Conservation (phyloP, 2,888 invertebrate species). For the Cataglyphis cursor region DNA sequence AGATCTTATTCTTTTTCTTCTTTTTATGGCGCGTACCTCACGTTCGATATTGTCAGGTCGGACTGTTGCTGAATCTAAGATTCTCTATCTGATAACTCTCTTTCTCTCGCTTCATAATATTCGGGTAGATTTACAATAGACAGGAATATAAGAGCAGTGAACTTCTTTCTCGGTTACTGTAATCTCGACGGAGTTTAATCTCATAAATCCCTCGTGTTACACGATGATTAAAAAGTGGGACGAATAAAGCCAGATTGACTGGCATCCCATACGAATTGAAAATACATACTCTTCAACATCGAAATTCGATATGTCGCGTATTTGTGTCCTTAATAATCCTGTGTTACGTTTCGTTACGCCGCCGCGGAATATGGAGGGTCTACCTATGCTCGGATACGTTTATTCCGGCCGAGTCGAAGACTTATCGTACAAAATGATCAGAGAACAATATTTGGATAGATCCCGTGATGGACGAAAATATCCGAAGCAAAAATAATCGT, state of each 20-base stretch:
- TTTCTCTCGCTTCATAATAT: slow-evolving; percentile 36
- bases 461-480: not conserved
- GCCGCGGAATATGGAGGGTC: slow-evolving; percentile 70
- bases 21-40: slow-evolving; percentile 74
- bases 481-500: slow-evolving; percentile 34
- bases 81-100: slow-evolving; percentile 49
- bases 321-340: slow-evolving; percentile 74
- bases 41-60: slow-evolving; percentile 82
- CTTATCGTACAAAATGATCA: slow-evolving; percentile 30
- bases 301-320: slow-evolving; percentile 80
- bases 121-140: slow-evolving; percentile 73
- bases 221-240: slow-evolving; percentile 43
- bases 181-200: slow-evolving; percentile 72
- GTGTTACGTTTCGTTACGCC: slow-evolving; percentile 65
- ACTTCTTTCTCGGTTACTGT: slow-evolving; percentile 34
- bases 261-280: slow-evolving; percentile 65
- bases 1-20: slow-evolving; percentile 34
- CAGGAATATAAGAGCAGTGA: slow-evolving; percentile 68
- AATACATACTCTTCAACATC: slow-evolving; percentile 67
- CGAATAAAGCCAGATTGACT: slow-evolving; percentile 56
- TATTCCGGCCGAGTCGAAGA: not conserved
- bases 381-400: slow-evolving; percentile 39
- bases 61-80: slow-evolving; percentile 70
- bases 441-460: slow-evolving; percentile 27
- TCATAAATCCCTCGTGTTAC: slow-evolving; percentile 36